Percentiles rank a stretch among this genome's conserved stretches.
Evolutionary conservation across 2,888 invertebrate genomes (phyloP).

Genomic region (Lucinisca nassula): DNA sequence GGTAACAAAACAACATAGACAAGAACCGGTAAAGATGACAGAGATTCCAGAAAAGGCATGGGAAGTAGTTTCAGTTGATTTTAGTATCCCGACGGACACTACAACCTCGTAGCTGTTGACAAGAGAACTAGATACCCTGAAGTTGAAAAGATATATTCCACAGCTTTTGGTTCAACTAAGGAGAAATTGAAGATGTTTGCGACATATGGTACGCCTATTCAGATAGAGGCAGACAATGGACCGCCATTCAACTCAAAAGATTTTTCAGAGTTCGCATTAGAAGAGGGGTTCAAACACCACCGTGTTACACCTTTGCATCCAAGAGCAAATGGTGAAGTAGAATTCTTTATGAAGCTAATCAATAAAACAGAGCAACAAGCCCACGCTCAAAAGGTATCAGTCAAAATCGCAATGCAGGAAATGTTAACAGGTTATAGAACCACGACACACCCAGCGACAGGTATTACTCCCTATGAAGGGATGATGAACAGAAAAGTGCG

Average conservation of each 20-base stretch:
- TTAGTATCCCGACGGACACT: slow-evolving; percentile 30
- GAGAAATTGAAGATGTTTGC: slow-evolving; percentile 46
- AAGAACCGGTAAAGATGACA: slow-evolving; percentile 37
- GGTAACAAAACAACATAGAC: no score
- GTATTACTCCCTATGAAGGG: slow-evolving; percentile 44
- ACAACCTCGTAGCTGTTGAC: slow-evolving; percentile 31
- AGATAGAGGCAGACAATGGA: slow-evolving; percentile 45
- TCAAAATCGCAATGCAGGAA: slow-evolving; percentile 32
- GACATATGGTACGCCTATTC: slow-evolving; percentile 32
- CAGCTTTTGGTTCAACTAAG: slow-evolving; percentile 7
- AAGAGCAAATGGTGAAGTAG: slow-evolving; percentile 51
- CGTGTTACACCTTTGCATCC: slow-evolving; percentile 39
- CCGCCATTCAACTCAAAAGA: slow-evolving; percentile 52
- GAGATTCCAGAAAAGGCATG: slow-evolving; percentile 26
- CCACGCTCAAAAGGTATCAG: not conserved
- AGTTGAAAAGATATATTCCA: slow-evolving; percentile 22
- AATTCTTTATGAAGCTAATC: slow-evolving; percentile 42
- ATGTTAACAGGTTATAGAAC: slow-evolving; percentile 50
- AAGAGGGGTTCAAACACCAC: slow-evolving; percentile 50
- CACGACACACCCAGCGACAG: slow-evolving; percentile 52
- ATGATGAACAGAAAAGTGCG: slow-evolving; percentile 30
- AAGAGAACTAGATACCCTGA: slow-evolving; percentile 42
- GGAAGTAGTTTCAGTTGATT: slow-evolving; percentile 8
- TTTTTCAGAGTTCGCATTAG: slow-evolving; percentile 35
- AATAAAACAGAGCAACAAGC: slow-evolving; percentile 7